Percentiles rank a stretch among this genome's conserved stretches.
Conservation (phyloP, 2,797 vertebrate genomes). For the Tragelaphus oryx region DNA sequence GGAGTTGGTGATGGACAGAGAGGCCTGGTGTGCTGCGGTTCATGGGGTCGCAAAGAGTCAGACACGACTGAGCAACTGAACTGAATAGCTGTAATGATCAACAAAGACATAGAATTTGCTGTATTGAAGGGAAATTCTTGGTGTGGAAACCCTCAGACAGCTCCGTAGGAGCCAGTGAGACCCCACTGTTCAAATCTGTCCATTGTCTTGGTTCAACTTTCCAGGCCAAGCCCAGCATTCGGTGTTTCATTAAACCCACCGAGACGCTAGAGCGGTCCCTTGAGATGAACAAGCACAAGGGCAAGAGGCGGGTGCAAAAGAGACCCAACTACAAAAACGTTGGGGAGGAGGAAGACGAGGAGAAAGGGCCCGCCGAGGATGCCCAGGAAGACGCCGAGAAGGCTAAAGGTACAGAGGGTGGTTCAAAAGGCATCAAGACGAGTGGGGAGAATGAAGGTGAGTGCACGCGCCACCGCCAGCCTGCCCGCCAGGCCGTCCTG, state of each 20-base stretch:
- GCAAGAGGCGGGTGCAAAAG: slow-evolving; percentile 92
- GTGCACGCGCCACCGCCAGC: slow-evolving; percentile 61
- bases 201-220: not conserved
- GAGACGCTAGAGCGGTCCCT: slow-evolving; percentile 95
- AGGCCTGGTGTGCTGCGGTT: not conserved
- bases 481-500: not conserved
- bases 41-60: accelerated
- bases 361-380: slow-evolving; percentile 87
- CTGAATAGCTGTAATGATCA: not conserved
- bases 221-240: slow-evolving; percentile 88
- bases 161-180: not conserved
- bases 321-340: slow-evolving; percentile 99
- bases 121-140: not conserved
- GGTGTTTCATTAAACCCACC: slow-evolving; percentile 93
- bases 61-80: not conserved
- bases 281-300: slow-evolving; percentile 94
- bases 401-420: slow-evolving; percentile 92
- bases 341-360: slow-evolving; percentile 94
- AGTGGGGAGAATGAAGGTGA: slow-evolving; percentile 97
- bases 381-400: slow-evolving; percentile 88
- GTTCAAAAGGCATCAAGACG: slow-evolving; percentile 91
- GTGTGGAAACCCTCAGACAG: not conserved
- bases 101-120: not conserved
- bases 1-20: too few species aligned
- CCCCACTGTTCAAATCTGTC: not conserved